Evolutionary conservation across 2,113 vertebrate species (phyloP).

Genomic region (Oophaga pumilio): DNA sequence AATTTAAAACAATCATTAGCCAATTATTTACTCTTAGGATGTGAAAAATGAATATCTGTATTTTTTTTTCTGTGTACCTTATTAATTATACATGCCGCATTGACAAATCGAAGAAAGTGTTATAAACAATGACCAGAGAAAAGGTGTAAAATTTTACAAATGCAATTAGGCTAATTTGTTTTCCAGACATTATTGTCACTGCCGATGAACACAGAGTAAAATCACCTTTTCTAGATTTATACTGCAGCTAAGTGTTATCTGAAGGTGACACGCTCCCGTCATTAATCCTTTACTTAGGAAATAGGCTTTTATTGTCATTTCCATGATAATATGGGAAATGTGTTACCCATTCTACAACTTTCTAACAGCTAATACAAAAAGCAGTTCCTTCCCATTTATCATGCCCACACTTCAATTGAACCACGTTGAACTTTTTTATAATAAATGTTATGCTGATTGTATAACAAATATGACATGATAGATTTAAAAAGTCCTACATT

Average conservation of each 20-base stretch:
- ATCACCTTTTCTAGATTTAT: constrained; percentile 46
- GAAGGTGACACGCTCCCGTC: not conserved
- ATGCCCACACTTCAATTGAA: not conserved
- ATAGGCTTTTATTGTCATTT: not conserved
- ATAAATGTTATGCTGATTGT: too few species aligned
- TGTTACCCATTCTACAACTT: not conserved
- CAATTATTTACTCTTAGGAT: constrained; percentile 12
- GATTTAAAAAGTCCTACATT: too few species aligned
- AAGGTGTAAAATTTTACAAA: constrained; percentile 50
- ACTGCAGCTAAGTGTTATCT: constrained; percentile 17
- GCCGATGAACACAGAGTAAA: constrained; percentile 31
- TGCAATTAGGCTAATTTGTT: constrained; percentile 56
- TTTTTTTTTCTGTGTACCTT: constrained; percentile 29
- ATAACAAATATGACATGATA: too few species aligned
- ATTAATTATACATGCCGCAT: constrained; percentile 47
- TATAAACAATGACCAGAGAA: constrained; percentile 52
- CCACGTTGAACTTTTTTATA: not conserved
- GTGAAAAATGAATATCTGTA: constrained; percentile 40
- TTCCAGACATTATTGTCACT: constrained; percentile 55
- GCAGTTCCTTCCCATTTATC: not conserved
- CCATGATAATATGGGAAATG: not conserved
- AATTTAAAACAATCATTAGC: constrained; percentile 39
- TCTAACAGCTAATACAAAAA: not conserved
- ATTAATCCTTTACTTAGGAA: constrained; percentile 3
- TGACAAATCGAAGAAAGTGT: constrained; percentile 35